Conservation (phyloP, 2,888 invertebrate species). For the Malachius bipustulatus region DNA sequence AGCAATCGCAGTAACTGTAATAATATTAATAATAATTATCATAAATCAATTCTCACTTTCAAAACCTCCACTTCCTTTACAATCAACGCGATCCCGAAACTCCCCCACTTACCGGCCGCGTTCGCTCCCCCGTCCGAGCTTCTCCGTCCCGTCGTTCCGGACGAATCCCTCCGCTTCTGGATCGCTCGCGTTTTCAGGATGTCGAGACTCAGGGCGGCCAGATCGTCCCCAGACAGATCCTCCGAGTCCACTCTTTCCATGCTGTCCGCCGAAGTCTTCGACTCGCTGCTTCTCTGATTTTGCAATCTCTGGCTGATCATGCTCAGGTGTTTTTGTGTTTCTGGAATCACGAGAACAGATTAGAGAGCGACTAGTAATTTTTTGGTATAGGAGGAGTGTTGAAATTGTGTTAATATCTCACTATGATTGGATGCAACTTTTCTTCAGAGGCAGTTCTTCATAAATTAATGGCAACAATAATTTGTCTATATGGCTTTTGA, state of each 20-base stretch:
- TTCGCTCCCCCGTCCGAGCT: conserved; percentile 36
- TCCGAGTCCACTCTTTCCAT: conserved; percentile 23
- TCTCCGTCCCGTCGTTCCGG: conserved; percentile 37
- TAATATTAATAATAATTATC: no score
- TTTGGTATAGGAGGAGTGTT: no score
- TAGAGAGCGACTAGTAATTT: no score
- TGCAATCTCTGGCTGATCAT: conserved; percentile 36
- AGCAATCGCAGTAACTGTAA: no score
- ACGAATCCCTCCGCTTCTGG: conserved; percentile 37
- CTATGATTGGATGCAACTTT: no score
- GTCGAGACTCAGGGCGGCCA: conserved; percentile 32
- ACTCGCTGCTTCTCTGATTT: conserved; percentile 46
- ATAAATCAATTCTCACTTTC: no score
- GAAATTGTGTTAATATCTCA: no score
- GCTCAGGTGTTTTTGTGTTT: conserved; percentile 22
- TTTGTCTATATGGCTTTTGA: no score
- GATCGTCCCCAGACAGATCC: conserved; percentile 30
- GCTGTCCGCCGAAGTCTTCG: conserved; percentile 37
- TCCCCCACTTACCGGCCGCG: conserved; percentile 29
- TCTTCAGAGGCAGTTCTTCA: no score
- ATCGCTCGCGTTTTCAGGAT: conserved; percentile 28
- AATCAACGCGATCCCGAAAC: conserved; percentile 19
- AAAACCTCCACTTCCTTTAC: no score
- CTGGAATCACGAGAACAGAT: neutral
- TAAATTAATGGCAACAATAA: no score